phyloP scores from a whole-genome alignment of 2,797 vertebrate genomes.

The Sebastes dallii region DNA sequence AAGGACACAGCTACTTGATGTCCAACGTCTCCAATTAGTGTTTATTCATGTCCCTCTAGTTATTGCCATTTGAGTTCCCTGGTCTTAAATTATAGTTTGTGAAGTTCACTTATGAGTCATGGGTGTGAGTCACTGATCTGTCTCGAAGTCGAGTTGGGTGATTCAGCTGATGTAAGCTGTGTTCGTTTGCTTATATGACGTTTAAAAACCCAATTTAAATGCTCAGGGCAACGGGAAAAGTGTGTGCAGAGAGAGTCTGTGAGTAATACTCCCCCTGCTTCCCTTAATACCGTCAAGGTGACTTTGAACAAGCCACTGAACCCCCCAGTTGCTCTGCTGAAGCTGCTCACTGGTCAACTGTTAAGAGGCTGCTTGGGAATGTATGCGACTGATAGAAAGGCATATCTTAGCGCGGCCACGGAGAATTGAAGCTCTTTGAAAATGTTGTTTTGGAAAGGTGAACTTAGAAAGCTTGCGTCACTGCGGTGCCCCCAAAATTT shows the following conservation, averaged over 20 bases:
- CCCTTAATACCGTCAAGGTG: constrained; percentile 51
- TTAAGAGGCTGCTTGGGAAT: constrained; percentile 2
- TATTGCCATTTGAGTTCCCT: not conserved
- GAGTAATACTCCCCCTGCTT: constrained; percentile 41
- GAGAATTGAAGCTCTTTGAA: constrained; percentile 11
- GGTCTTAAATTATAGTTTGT: not conserved
- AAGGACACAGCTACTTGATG: not conserved
- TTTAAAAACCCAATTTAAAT: constrained; percentile 45
- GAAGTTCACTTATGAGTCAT: constrained; percentile 16
- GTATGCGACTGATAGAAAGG: constrained; percentile 15
- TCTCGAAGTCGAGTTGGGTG: not conserved
- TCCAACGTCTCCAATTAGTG: not conserved
- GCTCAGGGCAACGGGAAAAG: constrained; percentile 15
- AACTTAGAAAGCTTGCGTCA: not conserved
- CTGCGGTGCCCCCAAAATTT: not conserved
- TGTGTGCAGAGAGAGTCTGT: constrained; percentile 24
- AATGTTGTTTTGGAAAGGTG: constrained; percentile 2
- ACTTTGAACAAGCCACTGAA: constrained; percentile 47
- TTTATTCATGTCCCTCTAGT: not conserved
- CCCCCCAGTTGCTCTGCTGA: constrained; percentile 9
- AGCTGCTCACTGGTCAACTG: constrained; percentile 23
- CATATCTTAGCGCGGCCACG: not conserved
- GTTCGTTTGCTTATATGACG: constrained; percentile 37
- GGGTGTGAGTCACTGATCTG: constrained; percentile 32
- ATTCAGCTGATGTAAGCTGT: constrained; percentile 39